Percentiles rank a stretch among this genome's conserved stretches.
Evolutionary conservation across 1,140 invertebrate genomes (phyloP).

Genomic region (Drosophila mayri): DNA sequence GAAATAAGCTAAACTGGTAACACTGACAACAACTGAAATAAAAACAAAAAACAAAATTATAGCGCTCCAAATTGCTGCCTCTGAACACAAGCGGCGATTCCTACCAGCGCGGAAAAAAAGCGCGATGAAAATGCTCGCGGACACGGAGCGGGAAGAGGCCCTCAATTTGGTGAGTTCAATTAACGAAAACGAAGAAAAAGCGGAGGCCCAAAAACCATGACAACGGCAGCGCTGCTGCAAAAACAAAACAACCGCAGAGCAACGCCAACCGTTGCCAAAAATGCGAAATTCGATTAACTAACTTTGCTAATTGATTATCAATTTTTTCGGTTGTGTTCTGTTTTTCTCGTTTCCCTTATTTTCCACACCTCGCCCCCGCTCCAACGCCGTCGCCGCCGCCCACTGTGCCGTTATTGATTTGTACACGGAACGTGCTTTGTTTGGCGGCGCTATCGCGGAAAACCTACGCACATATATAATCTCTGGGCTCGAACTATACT

Average conservation of each 20-base stretch:
- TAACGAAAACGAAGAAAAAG: constrained; percentile 7
- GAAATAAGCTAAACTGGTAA: too few relatives aligned
- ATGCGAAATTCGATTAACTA: constrained; percentile 43
- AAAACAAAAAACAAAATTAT: constrained; percentile 59
- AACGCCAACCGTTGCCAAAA: constrained; percentile 9
- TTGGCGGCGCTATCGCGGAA: constrained; percentile 53
- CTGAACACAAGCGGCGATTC: constrained; percentile 65
- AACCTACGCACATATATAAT: constrained; percentile 36
- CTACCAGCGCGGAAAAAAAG: constrained; percentile 76
- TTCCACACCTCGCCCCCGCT: constrained; percentile 17
- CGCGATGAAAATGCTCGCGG: constrained; percentile 87
- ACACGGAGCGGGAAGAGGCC: constrained; percentile 93
- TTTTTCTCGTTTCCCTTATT: constrained; percentile 43
- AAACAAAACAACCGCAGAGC: constrained; percentile 11
- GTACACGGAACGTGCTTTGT: constrained; percentile 79
- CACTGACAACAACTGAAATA: constrained; percentile 40
- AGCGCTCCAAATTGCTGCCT: constrained; percentile 62
- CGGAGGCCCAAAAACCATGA: constrained; percentile 40
- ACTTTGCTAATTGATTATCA: constrained; percentile 53
- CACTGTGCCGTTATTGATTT: constrained; percentile 72
- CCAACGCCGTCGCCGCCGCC: constrained; percentile 18
- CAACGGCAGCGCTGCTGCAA: constrained; percentile 23
- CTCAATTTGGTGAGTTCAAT: constrained; percentile 90
- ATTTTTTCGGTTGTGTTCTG: constrained; percentile 54
- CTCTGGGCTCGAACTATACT: constrained; percentile 52